A percentile compares a stretch with the other conserved stretches of the same genome.
Evolutionary conservation across 2,113 vertebrate species (phyloP).

Genomic region (Aldabrachelys gigantea): DNA sequence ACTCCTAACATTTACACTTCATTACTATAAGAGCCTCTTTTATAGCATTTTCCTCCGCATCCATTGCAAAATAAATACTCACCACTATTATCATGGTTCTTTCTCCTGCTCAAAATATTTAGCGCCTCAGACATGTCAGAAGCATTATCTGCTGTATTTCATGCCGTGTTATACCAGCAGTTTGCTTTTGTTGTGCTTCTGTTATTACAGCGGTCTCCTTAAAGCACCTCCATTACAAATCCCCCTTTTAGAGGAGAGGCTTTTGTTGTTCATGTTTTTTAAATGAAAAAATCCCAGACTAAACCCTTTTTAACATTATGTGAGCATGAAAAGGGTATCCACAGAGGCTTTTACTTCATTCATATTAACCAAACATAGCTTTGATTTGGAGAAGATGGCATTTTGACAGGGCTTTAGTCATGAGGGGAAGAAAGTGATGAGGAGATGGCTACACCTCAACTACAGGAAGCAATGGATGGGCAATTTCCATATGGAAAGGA

Average conservation of each 20-base stretch:
- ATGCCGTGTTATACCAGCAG: neutral
- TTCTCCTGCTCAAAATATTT: neutral
- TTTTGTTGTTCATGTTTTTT: neutral
- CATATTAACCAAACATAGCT: neutral
- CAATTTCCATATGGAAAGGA: neutral
- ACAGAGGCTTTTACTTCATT: slow-evolving; percentile 5
- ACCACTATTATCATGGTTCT: neutral
- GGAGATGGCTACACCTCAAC: neutral
- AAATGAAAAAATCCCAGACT: neutral
- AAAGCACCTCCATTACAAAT: neutral
- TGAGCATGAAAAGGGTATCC: neutral
- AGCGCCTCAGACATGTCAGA: neutral
- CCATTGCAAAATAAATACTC: neutral
- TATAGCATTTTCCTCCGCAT: rapidly evolving
- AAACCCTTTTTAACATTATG: neutral
- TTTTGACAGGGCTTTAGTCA: slow-evolving; percentile 17
- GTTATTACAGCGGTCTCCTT: neutral
- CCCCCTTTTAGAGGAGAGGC: neutral
- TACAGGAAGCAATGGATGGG: neutral
- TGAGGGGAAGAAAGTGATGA: slow-evolving; percentile 7
- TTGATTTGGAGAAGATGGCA: neutral
- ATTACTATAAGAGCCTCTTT: neutral
- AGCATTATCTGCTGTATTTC: neutral
- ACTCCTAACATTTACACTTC: neutral
- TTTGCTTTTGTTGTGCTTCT: neutral